These are phyloP conservation scores for Calameuta idolon DNA, from an alignment of 2,888 invertebrate species.

Conservation along the genomic window DNA sequence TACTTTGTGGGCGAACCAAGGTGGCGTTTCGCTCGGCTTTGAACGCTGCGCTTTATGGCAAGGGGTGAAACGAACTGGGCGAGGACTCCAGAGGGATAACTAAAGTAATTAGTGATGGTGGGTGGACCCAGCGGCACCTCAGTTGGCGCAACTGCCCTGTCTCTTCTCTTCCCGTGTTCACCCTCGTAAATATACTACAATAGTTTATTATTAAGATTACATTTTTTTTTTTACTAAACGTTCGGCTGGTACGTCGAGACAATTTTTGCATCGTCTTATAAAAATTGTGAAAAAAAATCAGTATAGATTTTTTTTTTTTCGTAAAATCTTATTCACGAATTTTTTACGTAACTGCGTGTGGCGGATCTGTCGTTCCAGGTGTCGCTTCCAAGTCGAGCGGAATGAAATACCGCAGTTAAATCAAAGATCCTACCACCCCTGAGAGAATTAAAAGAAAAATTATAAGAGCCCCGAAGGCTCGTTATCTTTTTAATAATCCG, in stretches of 20 bases:
- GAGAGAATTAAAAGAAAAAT: constrained; percentile 46
- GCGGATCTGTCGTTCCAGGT: neutral
- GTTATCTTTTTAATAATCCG: constrained; percentile 64
- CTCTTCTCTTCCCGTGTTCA: constrained; percentile 23
- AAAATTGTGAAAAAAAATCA: neutral
- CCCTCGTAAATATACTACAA: constrained; percentile 29
- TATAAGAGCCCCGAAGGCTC: constrained; percentile 49
- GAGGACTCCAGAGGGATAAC: constrained; percentile 47
- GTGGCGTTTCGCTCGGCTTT: constrained; percentile 21
- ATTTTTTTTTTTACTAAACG: neutral
- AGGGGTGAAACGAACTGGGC: constrained; percentile 42
- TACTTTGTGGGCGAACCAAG: constrained; percentile 34
- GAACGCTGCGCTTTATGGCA: constrained; percentile 46
- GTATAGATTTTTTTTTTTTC: neutral
- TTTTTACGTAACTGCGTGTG: neutral
- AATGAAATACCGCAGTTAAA: constrained; percentile 19
- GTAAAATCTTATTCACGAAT: neutral
- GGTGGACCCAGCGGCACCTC: constrained; percentile 40
- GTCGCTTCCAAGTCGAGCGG: neutral
- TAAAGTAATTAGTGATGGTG: constrained; percentile 59
- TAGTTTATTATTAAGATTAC: constrained; percentile 30
- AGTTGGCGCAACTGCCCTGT: constrained; percentile 12
- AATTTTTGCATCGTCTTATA: neutral
- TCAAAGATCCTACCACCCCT: constrained; percentile 15
- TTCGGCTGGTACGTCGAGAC: too few species aligned